Base-by-base conservation (phyloP, 2,888 invertebrate species). In the Tenthredo livida region DNA sequence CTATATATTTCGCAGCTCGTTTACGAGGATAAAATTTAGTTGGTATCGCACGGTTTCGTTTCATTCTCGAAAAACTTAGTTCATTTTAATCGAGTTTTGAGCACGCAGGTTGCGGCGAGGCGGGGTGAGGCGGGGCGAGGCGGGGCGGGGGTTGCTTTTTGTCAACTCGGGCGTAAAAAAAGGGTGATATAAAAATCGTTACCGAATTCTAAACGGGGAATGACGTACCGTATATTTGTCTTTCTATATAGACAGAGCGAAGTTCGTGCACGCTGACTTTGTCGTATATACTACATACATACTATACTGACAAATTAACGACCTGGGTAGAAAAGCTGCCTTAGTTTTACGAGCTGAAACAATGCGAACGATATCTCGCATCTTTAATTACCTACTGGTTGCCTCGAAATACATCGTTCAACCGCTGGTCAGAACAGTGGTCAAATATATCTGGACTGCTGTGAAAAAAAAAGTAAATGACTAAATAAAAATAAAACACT, bases 311-410 rank as follows among this genome's bases (percentile, higher is more conserved):
- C 80, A 43, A 80, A 80, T 80, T 61, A 80, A 80, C 77, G 77
- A 77, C 33, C 47, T 12, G 77, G 43, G 10, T 15, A 21, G 33
- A 37, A 40, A 21, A 37, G 58, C 37, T 61, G 50, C 54, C 17
- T 25, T 61, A 33, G 61, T 80, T 80, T 80, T 80, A 80, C 80
- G 80, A 80, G 80, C 61, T 37, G 37, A 80, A 80, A 80, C 80
- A 80, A 80, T 61, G 80, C 58, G 29, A 80, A 6, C 61, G 77
- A 50, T 77, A 77, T 77, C 77, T 77, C 54, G 77, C 17, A 77
- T 77, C 77, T 77, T 77, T 77, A 77, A 77, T 77, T 77, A 77
- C 54, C 50, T 77, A 73, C 43, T 54, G n/a, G 77, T 54, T 77
- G 33, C 21, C 77, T 77, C 77, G n/a, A n/a, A n/a, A 33, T 77